Percentiles rank a stretch among this genome's conserved stretches.
Conservation (phyloP, 2,888 invertebrate species). For the Stictocephala bisonia region DNA sequence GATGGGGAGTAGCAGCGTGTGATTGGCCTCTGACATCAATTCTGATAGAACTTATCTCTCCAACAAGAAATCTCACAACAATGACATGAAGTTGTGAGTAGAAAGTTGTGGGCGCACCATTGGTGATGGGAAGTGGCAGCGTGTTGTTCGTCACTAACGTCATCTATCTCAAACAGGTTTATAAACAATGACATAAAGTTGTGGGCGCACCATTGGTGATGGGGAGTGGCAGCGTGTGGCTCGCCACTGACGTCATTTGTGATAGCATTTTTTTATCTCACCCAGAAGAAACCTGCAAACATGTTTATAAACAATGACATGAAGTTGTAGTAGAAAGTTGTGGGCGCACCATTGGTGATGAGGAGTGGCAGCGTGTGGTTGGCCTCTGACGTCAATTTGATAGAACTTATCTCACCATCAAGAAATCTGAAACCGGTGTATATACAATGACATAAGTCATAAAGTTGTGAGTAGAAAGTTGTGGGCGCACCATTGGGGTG, state of each 20-base stretch:
- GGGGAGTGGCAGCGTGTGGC: neutral
- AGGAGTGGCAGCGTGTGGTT: neutral
- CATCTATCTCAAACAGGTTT: no score
- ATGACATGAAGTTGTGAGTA: neutral
- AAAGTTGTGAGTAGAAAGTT: neutral
- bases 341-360: neutral
- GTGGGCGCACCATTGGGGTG: constrained; percentile 21
- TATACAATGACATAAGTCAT: no score
- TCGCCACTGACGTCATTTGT: neutral
- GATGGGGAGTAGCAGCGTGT: neutral
- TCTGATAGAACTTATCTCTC: neutral
- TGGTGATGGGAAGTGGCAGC: constrained; percentile 15
- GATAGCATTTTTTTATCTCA: neutral
- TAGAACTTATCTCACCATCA: neutral
- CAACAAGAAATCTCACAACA: no score
- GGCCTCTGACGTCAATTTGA: neutral
- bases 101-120: constrained; percentile 12
- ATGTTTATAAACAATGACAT: neutral
- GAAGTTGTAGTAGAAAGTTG: no score
- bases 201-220: neutral
- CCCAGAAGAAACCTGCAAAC: no score
- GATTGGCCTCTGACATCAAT: neutral
- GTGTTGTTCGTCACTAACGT: neutral
- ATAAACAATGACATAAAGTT: neutral
- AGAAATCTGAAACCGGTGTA: no score